Conservation (phyloP, 2,888 invertebrate species). For the Apodemia zela region DNA sequence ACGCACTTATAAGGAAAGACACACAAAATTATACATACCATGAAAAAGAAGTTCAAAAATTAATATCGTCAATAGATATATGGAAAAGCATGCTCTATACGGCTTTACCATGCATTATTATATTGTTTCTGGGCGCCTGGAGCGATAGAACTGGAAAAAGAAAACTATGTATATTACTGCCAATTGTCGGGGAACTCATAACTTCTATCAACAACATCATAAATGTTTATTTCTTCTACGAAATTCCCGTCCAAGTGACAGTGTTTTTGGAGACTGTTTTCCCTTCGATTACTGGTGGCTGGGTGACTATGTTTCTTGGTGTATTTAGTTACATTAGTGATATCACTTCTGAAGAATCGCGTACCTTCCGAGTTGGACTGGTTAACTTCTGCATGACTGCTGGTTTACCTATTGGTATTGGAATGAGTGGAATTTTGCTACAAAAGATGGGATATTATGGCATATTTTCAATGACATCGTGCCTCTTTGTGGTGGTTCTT, state of each 20-base stretch:
- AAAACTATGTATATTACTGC: conserved; percentile 79
- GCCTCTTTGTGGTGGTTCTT: conserved; percentile 80
- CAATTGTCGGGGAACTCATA: conserved; percentile 75
- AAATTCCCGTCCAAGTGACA: conserved; percentile 77
- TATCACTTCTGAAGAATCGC: conserved; percentile 76
- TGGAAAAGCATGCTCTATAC: conserved; percentile 80
- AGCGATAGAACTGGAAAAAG: conserved; percentile 80
- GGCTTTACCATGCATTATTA: conserved; percentile 75
- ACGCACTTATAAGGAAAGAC: conserved; percentile 55
- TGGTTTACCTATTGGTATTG: conserved; percentile 79
- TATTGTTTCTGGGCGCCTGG: conserved; percentile 82
- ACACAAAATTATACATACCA: conserved; percentile 80
- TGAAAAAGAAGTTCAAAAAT: conserved; percentile 81
- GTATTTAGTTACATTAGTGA: conserved; percentile 83
- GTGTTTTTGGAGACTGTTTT: conserved; percentile 77
- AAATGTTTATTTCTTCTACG: conserved; percentile 79
- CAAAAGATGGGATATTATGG: conserved; percentile 67
- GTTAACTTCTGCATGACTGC: conserved; percentile 82
- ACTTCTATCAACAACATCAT: conserved; percentile 73
- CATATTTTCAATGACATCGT: conserved; percentile 59
- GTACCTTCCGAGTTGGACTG: conserved; percentile 82
- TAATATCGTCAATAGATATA: conserved; percentile 78
- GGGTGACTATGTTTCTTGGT: conserved; percentile 80
- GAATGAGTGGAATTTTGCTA: conserved; percentile 72
- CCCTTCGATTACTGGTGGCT: conserved; percentile 74